A percentile compares a stretch with the other conserved stretches of the same genome.
Evolutionary conservation across 2,113 vertebrate species (phyloP).

Genomic region (Marcusenius ussheri): DNA sequence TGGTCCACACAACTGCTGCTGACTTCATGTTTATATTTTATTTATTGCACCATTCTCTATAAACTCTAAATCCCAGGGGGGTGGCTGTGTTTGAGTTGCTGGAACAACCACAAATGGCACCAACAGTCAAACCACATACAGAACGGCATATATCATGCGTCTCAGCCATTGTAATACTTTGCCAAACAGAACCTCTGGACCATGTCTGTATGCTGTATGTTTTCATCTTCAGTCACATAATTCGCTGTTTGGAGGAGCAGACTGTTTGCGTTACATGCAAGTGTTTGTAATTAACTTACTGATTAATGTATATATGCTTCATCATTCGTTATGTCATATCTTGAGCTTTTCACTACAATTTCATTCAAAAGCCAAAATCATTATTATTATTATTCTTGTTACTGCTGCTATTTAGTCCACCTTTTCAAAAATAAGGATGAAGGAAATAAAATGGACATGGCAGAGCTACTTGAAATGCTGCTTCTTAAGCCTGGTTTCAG

Average conservation of each 20-base stretch:
- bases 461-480: not conserved
- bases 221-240: not conserved
- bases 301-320: not conserved
- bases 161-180: not conserved
- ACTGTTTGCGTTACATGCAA: not conserved
- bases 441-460: not conserved
- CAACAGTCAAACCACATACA: not conserved
- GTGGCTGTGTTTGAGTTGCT: not conserved
- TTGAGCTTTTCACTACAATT: not conserved
- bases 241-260: not conserved
- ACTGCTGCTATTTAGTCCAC: not conserved
- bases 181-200: not conserved
- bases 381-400: not conserved
- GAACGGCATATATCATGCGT: not conserved
- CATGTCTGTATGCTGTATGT: not conserved
- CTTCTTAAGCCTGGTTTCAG: not conserved
- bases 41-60: not conserved
- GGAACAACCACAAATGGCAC: not conserved
- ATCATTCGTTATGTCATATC: not conserved
- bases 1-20: not conserved
- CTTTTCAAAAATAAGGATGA: not conserved
- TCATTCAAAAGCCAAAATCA: not conserved
- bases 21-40: not conserved
- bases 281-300: not conserved
- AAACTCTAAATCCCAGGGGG: not conserved